phyloP scores from a whole-genome alignment of 2,888 invertebrate genomes.

The Limenitis camilla region DNA sequence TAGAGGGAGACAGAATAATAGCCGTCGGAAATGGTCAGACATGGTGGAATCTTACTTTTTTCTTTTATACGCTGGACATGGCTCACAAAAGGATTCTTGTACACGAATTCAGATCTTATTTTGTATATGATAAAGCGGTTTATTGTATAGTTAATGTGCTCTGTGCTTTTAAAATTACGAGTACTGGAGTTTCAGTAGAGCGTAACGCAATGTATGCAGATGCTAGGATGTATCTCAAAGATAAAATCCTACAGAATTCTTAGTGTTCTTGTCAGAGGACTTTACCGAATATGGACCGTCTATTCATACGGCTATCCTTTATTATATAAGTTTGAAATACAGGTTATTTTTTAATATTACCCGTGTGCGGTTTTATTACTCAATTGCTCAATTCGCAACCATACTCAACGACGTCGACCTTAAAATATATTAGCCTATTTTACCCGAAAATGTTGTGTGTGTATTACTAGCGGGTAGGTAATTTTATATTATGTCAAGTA shows the following conservation, averaged over 20 bases:
- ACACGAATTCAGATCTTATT: conserved; percentile 31
- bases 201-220: conserved; percentile 40
- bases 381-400: too few relatives aligned
- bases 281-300: conserved; percentile 5
- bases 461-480: too few relatives aligned
- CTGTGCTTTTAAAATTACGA: conserved; percentile 32
- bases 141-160: conserved; percentile 19
- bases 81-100: conserved; percentile 47
- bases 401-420: too few relatives aligned
- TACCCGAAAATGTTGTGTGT: too few relatives aligned
- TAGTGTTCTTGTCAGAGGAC: conserved; percentile 14
- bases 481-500: too few relatives aligned
- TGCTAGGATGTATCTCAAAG: conserved; percentile 30
- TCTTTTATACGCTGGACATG: conserved; percentile 60
- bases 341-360: too few relatives aligned
- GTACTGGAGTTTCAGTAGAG: conserved; percentile 37
- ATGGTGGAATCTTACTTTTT: conserved; percentile 68
- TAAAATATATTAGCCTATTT: too few relatives aligned
- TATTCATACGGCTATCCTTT: conserved; percentile 6
- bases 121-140: conserved; percentile 2
- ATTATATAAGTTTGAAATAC: not conserved
- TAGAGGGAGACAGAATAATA: conserved; percentile 75
- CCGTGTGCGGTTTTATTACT: too few relatives aligned
- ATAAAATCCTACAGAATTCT: conserved; percentile 25
- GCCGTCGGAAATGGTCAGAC: conserved; percentile 75